phyloP scores from a whole-genome alignment of 2,113 vertebrate species.

The Solea solea region DNA sequence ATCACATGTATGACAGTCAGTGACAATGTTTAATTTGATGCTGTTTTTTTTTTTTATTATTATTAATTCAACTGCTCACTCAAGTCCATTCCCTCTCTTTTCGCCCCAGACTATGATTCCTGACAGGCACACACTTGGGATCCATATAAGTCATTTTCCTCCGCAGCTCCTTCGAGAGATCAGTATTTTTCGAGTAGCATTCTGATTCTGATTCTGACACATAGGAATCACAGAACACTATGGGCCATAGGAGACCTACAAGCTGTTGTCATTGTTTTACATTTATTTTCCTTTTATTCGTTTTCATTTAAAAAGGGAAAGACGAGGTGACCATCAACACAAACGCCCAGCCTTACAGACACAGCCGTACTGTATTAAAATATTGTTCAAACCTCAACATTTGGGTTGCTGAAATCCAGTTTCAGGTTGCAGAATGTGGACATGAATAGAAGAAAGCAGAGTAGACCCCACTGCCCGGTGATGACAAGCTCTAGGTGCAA shows the following conservation, averaged over 20 bases:
- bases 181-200: slow-evolving; percentile 31
- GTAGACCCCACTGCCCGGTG: background rate
- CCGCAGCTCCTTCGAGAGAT: slow-evolving; percentile 36
- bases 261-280: slow-evolving; percentile 20
- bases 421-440: background rate
- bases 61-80: slow-evolving; percentile 29
- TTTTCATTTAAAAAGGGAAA: slow-evolving; percentile 54
- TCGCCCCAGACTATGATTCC: slow-evolving; percentile 61
- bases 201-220: slow-evolving; percentile 38
- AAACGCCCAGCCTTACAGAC: background rate
- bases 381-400: slow-evolving; percentile 6
- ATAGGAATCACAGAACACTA: slow-evolving; percentile 15
- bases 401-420: background rate
- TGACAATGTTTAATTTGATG: slow-evolving; percentile 37
- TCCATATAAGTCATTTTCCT: slow-evolving; percentile 50
- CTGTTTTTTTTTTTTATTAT: slow-evolving; percentile 27
- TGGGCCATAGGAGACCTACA: slow-evolving; percentile 24
- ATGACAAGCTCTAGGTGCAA: background rate
- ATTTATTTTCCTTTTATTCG: background rate
- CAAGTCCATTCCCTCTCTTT: slow-evolving; percentile 54
- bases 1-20: slow-evolving; percentile 41
- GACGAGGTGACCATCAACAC: background rate
- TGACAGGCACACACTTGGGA: slow-evolving; percentile 60
- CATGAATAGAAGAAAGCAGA: background rate
- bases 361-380: background rate